Conservation (phyloP, 1,140 invertebrate species). For the Glossosoma conforme region DNA sequence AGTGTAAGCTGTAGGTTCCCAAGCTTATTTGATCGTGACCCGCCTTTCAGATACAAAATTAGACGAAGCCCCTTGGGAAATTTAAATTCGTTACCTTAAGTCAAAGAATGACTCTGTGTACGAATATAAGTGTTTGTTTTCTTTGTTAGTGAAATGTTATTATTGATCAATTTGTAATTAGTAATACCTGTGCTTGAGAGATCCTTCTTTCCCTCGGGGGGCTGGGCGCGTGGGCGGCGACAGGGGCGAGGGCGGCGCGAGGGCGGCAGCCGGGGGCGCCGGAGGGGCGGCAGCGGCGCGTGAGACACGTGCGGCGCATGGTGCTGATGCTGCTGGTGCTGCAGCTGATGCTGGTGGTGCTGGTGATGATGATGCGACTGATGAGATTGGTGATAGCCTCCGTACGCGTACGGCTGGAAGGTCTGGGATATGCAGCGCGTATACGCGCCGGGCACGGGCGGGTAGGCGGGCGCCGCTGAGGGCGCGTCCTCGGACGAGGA, state of each 20-base stretch:
- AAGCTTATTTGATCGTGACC: too few species aligned
- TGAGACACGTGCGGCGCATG: slow-evolving; percentile 34
- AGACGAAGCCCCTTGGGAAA: too few species aligned
- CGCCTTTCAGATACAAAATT: too few species aligned
- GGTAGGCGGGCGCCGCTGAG: slow-evolving; percentile 36
- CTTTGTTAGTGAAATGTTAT: too few species aligned
- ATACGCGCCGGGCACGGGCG: slow-evolving; percentile 39
- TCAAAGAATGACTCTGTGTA: too few species aligned
- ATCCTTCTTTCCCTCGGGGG: slow-evolving; percentile 26
- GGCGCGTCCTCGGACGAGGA: slow-evolving; percentile 20
- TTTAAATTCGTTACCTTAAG: too few species aligned
- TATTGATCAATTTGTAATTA: too few species aligned
- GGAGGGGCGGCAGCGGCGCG: slow-evolving; percentile 35
- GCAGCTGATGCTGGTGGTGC: slow-evolving; percentile 29
- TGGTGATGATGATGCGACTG: too few species aligned
- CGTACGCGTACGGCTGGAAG: slow-evolving; percentile 39
- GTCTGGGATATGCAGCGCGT: too few species aligned
- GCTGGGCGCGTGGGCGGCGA: slow-evolving; percentile 36
- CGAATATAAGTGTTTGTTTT: too few species aligned
- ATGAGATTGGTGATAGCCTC: slow-evolving; percentile 37
- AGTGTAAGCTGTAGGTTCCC: too few species aligned
- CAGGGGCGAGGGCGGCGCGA: slow-evolving; percentile 42
- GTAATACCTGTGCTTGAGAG: slow-evolving; percentile 26
- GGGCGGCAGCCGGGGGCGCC: slow-evolving; percentile 34
- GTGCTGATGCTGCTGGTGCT: slow-evolving; percentile 34